Base-by-base conservation (phyloP, 1,140 invertebrate genomes). In the Solenopsis invicta region DNA sequence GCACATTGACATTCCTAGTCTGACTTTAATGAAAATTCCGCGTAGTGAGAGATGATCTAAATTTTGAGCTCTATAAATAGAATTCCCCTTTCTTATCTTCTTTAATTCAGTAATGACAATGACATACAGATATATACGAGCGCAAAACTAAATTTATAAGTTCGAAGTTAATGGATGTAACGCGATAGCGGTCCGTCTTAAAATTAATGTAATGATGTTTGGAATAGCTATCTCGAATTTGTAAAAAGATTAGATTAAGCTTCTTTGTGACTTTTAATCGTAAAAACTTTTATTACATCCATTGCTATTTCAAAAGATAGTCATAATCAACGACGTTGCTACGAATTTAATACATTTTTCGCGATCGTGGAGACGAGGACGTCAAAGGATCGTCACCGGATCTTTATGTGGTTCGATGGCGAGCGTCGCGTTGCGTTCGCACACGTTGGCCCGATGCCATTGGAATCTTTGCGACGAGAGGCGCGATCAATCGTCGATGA, bases 401-500 rank as follows among this genome's bases (percentile, higher is more conserved):
- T 61, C 34, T 41, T 48, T 34, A 54, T 24, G 29, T 13, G 34
- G 2, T 50, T 66, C 29, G 48, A 78, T 50, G 29, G 37, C 41
- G 16, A 50, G 21, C 80, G 37, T 10, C 61, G n/a, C 45, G 3
- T 29, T 2, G 29, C 29, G 29, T 29, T n/a, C n/a, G n/a, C n/a
- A n/a, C 29, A 18, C 29, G 78, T 56, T 59, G 24, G 41, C 48
- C n/a, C n/a, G 24, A 4, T 71, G 48, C 74, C 74, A 37, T 61
- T 61, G 41, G 74, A 61, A 69, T 82, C 41, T 18, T 74, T 41
- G 52, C 52, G 8, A 10, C 21, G 66, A 52, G 16, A 72, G 12
- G 13, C 59, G 41, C 41, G 29, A 81, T 88, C 84, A 75, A 62
- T 77, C 69, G 18, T 64, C 41, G 84, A 66, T 85, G 74, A 84